Conservation (phyloP, 2,797 vertebrate species). For the Liasis olivaceus region DNA sequence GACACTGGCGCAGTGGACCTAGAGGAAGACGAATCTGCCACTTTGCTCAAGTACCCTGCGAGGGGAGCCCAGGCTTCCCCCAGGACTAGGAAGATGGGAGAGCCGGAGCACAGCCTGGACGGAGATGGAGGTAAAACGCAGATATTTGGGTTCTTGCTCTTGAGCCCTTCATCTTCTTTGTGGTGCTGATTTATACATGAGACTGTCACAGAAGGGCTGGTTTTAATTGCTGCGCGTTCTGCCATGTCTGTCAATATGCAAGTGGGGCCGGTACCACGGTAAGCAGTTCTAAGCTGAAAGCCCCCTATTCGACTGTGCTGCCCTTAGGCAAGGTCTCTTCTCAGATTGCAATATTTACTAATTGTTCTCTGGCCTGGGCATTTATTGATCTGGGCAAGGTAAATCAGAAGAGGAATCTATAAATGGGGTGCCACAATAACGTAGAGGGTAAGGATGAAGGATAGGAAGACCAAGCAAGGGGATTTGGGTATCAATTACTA, state of each 20-base stretch:
- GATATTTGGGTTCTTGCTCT: rapidly evolving
- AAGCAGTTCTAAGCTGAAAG: no score
- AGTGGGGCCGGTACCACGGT: not conserved
- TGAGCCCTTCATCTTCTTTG: rapidly evolving
- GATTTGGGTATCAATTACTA: rapidly evolving
- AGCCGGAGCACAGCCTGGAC: not conserved
- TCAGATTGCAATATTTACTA: not conserved
- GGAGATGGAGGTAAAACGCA: constrained; percentile 13
- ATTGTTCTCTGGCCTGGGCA: not conserved
- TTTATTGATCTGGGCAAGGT: not conserved
- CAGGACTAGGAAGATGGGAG: not conserved
- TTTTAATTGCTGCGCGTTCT: not conserved
- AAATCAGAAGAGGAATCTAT: not conserved
- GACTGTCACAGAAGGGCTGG: not conserved
- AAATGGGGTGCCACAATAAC: not conserved
- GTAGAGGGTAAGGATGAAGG: not conserved
- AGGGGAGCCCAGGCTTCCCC: not conserved
- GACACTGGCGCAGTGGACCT: not conserved
- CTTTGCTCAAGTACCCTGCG: not conserved
- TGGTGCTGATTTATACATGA: not conserved
- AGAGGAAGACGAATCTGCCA: not conserved
- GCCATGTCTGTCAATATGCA: no score
- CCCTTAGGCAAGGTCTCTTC: not conserved
- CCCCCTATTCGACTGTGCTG: no score
- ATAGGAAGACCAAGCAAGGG: not conserved